Evolutionary conservation across 2,888 invertebrate genomes (phyloP), one percentile per base, ranked within the genome.

Genomic region (Azorinus chamasolen): DNA sequence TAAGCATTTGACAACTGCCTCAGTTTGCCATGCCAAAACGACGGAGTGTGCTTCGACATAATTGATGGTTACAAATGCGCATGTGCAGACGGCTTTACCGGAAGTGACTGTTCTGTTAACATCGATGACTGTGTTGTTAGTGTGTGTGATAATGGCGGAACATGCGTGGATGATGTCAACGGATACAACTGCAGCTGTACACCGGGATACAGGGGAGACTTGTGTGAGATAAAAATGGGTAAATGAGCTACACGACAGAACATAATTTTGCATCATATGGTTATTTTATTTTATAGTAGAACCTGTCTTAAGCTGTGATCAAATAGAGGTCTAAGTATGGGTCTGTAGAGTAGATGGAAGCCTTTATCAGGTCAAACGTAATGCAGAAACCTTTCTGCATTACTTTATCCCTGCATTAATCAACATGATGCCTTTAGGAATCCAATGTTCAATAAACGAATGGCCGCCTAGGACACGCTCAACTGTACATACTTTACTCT

Each of bases 201-300:
- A 0, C 27, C 48, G 0, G 66, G 63, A 6, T 71, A 57, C 32
- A 71, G 32, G 3, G 76, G 76, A 27, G 41, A 50, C 0, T 22
- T 70, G 12, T 79, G 74, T 62, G 74, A 79, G 58, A 70, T 55
- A 1, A 22, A 64, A 64, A 54, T 69, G 12, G 78, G 73, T 78
- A 61, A 4, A 55, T 20, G 16, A 16, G 5, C 4, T 32, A 10
- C 10, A n/a, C n/a, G n/a, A n/a, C n/a, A n/a, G n/a, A n/a, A n/a
- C n/a, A n/a, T n/a, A n/a, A n/a, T n/a, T n/a, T n/a, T n/a, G n/a
- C n/a, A n/a, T n/a, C n/a, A n/a, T n/a, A n/a, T n/a, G n/a, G n/a
- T n/a, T n/a, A n/a, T n/a, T n/a, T n/a, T n/a, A n/a, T n/a, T n/a
- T n/a, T n/a, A 32, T 10, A 32, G 32, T 32, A 32, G 10, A 32